A percentile compares a stretch with the other conserved stretches of the same genome.
These are phyloP conservation scores for Ibidorhyncha struthersii DNA, from an alignment of 2,113 vertebrate species.

Conservation along the genomic window DNA sequence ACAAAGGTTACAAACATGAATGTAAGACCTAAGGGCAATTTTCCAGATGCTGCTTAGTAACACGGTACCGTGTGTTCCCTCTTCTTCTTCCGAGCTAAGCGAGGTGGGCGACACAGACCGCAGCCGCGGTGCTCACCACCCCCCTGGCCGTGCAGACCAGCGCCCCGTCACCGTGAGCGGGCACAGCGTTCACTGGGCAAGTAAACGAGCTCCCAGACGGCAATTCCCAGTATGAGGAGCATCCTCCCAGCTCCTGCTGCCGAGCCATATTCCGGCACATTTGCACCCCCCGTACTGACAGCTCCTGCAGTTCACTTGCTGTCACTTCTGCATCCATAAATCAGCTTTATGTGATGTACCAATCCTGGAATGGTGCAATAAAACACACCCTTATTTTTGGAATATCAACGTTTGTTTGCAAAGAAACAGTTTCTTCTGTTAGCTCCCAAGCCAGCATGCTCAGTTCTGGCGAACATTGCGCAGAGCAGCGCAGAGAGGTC, in stretches of 20 bases:
- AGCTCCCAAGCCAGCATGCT: not conserved
- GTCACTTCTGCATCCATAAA: not conserved
- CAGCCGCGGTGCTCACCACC: not conserved
- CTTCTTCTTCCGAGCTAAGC: not conserved
- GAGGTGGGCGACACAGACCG: accelerated
- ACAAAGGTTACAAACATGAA: constrained; percentile 62
- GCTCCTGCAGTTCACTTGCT: not conserved
- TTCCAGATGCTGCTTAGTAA: not conserved
- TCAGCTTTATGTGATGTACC: not conserved
- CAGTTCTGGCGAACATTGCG: not conserved
- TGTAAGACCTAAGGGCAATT: constrained; percentile 27
- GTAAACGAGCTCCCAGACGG: not conserved
- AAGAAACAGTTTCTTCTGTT: not conserved
- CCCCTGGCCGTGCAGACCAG: accelerated
- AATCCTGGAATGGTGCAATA: not conserved
- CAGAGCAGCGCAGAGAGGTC: not conserved
- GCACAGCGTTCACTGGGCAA: not conserved
- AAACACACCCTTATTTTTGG: not conserved
- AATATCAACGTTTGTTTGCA: not conserved
- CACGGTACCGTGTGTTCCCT: not conserved
- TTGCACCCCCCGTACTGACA: accelerated
- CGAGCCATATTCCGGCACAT: not conserved
- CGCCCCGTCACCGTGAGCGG: accelerated
- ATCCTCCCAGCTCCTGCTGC: not conserved
- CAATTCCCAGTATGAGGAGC: accelerated